Base-by-base conservation (phyloP, 2,113 vertebrate genomes). In the Cricetomys ansorgei region DNA sequence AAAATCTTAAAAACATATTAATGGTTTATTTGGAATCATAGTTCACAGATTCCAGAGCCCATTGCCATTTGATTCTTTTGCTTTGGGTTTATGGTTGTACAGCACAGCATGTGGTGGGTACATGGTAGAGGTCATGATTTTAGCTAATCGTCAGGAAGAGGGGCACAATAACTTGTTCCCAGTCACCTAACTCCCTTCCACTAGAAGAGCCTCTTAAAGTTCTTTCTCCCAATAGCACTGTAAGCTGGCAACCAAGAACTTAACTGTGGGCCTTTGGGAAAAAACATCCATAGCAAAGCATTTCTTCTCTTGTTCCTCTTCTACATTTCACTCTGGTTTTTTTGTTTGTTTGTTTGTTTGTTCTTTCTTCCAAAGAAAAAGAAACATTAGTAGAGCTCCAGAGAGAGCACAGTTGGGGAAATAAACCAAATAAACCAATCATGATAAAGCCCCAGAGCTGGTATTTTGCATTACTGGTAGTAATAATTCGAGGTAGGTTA, bases 281-380 rank as follows among this genome's bases (percentile, higher is more conserved):
- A 40, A 91, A n/a, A 25, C 65, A 83, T 27, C 13, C 4, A 57
- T 45, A 59, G 25, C 31, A 17, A 3, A 55, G 5, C 3, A n/a
- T 64, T 23, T 9, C 25, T 72, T 10, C 53, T 50, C 13, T 5
- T 89, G 55, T 40, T 62, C 13, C 25, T 67, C 34, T 53, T 75
- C 11, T 27, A 27, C n/a, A 13, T 88, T 25, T 13, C 0, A 0
- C 40, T 94, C 59, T 43, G 9, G 53, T 95, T 37, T 57, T 59
- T 95, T 37, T 57, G 37, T 80, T n/a, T n/a, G n/a, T n/a, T n/a
- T n/a, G n/a, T n/a, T n/a, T n/a, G n/a, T n/a, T n/a, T n/a, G n/a
- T n/a, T n/a, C n/a, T n/a, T n/a, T 45, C 76, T 79, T 92, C 67
- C 40, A 69, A 57, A 76, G 40, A 73, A 95, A 93, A 95, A 93